Conservation (phyloP, 1,140 invertebrate genomes). For the Micrasema longulum region DNA sequence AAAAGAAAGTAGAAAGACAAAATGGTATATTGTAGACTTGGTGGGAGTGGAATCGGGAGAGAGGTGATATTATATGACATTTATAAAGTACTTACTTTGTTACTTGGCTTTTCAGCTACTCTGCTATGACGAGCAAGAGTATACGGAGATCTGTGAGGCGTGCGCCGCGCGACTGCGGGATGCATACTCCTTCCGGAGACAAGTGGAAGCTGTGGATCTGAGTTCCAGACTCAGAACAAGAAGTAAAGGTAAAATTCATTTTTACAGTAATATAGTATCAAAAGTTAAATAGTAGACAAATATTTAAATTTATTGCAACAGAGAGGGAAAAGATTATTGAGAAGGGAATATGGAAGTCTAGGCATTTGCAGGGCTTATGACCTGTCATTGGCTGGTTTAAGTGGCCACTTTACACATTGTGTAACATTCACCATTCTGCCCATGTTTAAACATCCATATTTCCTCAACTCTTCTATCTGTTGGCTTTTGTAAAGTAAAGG, state of each 20-base stretch:
- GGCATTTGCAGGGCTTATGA: too few species aligned
- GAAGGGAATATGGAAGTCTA: too few species aligned
- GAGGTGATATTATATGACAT: background rate
- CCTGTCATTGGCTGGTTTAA: too few species aligned
- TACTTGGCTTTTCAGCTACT: background rate
- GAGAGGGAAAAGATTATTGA: too few species aligned
- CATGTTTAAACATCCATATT: too few species aligned
- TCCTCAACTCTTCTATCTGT: too few species aligned
- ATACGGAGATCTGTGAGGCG: constrained; percentile 12
- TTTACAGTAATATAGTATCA: background rate
- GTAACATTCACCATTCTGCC: too few species aligned
- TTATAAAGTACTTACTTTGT: background rate
- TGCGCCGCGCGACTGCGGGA: constrained; percentile 2
- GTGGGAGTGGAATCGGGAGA: too few species aligned
- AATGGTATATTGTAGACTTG: too few species aligned
- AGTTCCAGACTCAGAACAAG: background rate
- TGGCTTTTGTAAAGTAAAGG: too few species aligned
- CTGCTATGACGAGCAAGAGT: background rate
- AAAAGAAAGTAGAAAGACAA: too few species aligned
- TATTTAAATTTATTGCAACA: background rate
- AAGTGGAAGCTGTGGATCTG: constrained; percentile 12
- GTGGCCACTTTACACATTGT: too few species aligned
- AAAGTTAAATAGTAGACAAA: background rate
- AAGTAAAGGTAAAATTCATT: constrained; percentile 2
- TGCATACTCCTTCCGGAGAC: constrained; percentile 12